These are phyloP conservation scores for Liopterus haemorrhoidalis DNA, from an alignment of 2,888 invertebrate genomes.

Conservation along the genomic window DNA sequence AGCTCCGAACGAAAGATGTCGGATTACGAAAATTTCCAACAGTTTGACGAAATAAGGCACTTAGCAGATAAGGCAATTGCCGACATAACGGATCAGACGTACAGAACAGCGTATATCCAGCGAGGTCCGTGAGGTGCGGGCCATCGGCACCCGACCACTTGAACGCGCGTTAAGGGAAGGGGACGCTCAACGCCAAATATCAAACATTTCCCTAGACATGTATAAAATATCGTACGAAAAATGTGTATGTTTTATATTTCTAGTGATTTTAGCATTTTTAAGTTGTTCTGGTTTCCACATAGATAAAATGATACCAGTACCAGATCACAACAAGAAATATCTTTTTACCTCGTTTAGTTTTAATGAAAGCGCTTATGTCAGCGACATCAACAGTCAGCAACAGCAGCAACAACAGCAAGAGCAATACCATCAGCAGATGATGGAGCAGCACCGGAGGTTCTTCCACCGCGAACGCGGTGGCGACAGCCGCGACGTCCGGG, in stretches of 20 bases:
- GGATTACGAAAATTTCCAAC: conserved; percentile 36
- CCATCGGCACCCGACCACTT: conserved; percentile 3
- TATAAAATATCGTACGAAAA: conserved; percentile 46
- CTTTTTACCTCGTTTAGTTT: conserved; percentile 20
- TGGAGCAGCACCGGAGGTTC: too few relatives aligned
- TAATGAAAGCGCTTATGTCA: conserved; percentile 12
- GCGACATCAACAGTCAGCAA: too few relatives aligned
- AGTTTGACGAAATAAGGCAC: conserved; percentile 38
- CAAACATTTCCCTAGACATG: conserved; percentile 40
- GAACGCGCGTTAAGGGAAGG: conserved; percentile 23
- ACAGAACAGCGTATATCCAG: not conserved
- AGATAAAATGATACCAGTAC: conserved; percentile 37
- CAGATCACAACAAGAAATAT: conserved; percentile 19
- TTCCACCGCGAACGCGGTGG: not conserved
- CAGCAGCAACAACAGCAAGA: conserved; percentile 7
- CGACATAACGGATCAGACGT: conserved; percentile 9
- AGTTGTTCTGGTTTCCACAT: conserved; percentile 48
- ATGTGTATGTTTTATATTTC: conserved; percentile 47
- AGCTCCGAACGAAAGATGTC: conserved; percentile 40
- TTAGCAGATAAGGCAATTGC: conserved; percentile 36
- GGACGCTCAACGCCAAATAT: conserved; percentile 32
- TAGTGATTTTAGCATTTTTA: conserved; percentile 45
- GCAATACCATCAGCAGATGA: conserved; percentile 1
- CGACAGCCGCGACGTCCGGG: conserved; percentile 13
- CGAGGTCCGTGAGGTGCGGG: not conserved